These are phyloP conservation scores for Epinotia bilunana DNA, from an alignment of 2,888 invertebrate species.

Conservation along the genomic window DNA sequence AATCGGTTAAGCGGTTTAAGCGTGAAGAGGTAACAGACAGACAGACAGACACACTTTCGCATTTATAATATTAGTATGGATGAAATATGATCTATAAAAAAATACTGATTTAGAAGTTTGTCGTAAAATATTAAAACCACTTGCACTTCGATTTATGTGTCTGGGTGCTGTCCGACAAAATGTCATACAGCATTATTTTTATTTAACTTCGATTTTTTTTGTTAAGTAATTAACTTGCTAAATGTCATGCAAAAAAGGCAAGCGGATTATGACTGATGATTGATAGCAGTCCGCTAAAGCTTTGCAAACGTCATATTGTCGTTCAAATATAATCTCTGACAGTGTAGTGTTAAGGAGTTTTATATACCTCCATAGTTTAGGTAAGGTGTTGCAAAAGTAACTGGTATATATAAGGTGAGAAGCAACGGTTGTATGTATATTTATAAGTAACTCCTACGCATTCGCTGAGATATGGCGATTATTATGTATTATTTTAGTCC, in stretches of 20 bases:
- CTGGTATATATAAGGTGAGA: not conserved
- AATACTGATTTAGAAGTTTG: too few species aligned
- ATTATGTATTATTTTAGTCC: too few species aligned
- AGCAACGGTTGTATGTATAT: not conserved
- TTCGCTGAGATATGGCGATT: not conserved
- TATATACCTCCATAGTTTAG: not conserved
- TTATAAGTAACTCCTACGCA: conserved; percentile 5
- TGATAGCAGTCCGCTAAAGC: not conserved
- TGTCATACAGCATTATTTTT: not conserved
- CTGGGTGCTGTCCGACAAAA: not conserved
- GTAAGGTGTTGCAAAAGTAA: not conserved
- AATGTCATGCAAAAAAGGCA: conserved; percentile 14
- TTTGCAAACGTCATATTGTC: not conserved
- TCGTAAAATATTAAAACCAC: too few species aligned
- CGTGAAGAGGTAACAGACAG: too few species aligned
- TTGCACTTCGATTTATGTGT: too few species aligned
- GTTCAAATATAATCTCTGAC: conserved; percentile 1
- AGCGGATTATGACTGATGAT: conserved; percentile 27
- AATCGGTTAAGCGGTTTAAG: too few species aligned
- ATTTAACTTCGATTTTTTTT: conserved; percentile 25
- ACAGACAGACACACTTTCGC: too few species aligned
- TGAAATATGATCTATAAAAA: too few species aligned
- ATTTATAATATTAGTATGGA: too few species aligned
- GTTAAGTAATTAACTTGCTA: conserved; percentile 24
- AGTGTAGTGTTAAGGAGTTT: not conserved